Percentiles rank a stretch among this genome's conserved stretches.
Evolutionary conservation across 35 echinoderm and acorn worm species (phyloP).

Genomic region (Apostichopus californicus): DNA sequence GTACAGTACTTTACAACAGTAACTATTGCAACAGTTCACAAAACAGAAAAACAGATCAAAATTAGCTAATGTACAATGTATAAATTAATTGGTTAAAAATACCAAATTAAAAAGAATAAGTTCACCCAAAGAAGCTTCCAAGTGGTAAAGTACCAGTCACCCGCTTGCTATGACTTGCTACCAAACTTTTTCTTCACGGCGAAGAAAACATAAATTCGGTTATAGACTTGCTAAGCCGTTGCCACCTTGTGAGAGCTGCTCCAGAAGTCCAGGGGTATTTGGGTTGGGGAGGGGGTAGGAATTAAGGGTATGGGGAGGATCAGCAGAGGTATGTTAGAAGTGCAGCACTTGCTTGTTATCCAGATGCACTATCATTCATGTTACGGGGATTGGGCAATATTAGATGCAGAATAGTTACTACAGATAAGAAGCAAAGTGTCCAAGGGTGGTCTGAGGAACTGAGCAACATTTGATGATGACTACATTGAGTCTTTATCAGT

Average conservation of each 20-base stretch:
- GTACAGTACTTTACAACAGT: too few relatives aligned
- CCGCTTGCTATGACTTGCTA: neutral
- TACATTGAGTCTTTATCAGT: too few relatives aligned
- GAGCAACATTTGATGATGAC: neutral
- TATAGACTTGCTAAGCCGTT: constrained; percentile 11
- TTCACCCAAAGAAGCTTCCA: neutral
- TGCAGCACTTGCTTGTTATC: constrained; percentile 13
- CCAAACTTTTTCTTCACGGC: neutral
- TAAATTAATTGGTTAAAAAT: neutral
- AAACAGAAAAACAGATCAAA: too few relatives aligned
- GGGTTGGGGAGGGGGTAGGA: constrained; percentile 1
- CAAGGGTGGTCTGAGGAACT: neutral
- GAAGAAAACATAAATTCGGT: neutral
- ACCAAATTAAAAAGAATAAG: neutral
- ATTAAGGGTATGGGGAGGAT: neutral
- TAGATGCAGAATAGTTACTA: neutral
- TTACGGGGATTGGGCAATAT: neutral
- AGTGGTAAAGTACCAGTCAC: constrained; percentile 9
- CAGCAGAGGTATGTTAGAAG: neutral
- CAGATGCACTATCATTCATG: constrained; percentile 10
- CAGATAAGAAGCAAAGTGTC: neutral
- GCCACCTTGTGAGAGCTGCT: constrained; percentile 38
- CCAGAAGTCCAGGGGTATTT: neutral
- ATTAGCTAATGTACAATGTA: too few relatives aligned
- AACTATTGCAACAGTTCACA: too few relatives aligned